A percentile compares a stretch with the other conserved stretches of the same genome.
These are phyloP conservation scores for Pristionchus exspectatus DNA, from an alignment of 2,888 invertebrate genomes.

Conservation along the genomic window DNA sequence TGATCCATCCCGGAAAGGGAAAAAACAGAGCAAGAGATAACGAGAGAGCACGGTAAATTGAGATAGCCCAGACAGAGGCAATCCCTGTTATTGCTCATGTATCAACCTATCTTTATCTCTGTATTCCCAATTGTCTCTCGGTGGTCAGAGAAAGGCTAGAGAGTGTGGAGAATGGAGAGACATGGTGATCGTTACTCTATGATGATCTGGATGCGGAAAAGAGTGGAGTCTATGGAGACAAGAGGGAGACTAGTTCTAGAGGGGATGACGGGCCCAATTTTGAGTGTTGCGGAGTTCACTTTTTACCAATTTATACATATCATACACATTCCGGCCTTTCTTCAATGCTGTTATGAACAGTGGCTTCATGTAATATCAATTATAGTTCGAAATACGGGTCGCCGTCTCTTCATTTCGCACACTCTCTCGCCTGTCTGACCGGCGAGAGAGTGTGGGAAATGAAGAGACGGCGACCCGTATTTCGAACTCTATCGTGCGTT, in stretches of 20 bases:
- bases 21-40: background rate
- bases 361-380: too few species aligned
- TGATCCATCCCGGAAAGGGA: background rate
- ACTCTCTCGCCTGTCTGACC: too few species aligned
- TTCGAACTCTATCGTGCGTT: too few species aligned
- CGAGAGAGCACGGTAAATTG: background rate
- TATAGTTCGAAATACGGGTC: too few species aligned
- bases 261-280: background rate
- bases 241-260: background rate
- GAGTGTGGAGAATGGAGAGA: background rate
- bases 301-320: background rate
- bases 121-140: background rate
- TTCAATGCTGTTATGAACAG: background rate
- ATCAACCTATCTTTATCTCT: too few species aligned
- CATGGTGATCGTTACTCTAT: background rate
- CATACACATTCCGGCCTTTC: background rate
- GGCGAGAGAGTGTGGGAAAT: too few species aligned
- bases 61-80: background rate
- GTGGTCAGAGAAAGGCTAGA: background rate
- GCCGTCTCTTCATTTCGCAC: too few species aligned
- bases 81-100: background rate
- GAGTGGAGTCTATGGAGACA: background rate
- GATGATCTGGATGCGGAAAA: background rate
- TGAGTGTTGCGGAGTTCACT: background rate
- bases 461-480: too few species aligned